phyloP scores from a whole-genome alignment of 2,797 vertebrate species.

The Acridotheres tristis region DNA sequence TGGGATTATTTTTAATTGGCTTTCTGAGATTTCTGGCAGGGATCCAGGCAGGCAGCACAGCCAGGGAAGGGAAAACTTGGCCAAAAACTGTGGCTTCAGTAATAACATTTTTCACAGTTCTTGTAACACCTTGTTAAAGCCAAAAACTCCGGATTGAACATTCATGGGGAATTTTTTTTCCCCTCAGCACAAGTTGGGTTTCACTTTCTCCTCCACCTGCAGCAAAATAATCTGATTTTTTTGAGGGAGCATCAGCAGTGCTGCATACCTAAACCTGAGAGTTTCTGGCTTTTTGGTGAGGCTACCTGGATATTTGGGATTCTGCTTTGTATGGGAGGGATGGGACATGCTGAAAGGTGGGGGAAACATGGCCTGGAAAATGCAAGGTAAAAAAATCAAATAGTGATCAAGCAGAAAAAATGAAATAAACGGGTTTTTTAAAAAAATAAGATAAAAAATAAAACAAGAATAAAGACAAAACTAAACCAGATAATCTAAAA shows the following conservation, averaged over 20 bases:
- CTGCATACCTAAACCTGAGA: not conserved
- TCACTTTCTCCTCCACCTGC: not conserved
- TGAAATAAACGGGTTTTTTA: not conserved
- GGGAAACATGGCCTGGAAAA: not conserved
- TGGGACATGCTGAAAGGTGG: not conserved
- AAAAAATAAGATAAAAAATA: not conserved
- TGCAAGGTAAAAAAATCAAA: not conserved
- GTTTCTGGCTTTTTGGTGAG: not conserved
- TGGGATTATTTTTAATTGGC: not conserved
- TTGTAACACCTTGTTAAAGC: slow-evolving; percentile 3
- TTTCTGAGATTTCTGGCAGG: not conserved
- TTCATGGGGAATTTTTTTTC: not conserved
- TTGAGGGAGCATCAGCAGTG: not conserved
- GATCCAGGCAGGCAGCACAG: not conserved
- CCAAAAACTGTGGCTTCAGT: not conserved
- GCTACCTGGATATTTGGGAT: not conserved
- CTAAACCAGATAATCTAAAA: not conserved
- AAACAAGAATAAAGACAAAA: not conserved
- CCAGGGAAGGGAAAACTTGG: not conserved
- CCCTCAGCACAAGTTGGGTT: not conserved
- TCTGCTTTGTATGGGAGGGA: not conserved
- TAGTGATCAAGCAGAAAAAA: not conserved
- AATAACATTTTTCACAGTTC: not conserved
- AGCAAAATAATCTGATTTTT: not conserved
- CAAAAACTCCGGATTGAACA: not conserved